phyloP scores from a whole-genome alignment of 2,113 vertebrate species.

The Dipodomys spectabilis region DNA sequence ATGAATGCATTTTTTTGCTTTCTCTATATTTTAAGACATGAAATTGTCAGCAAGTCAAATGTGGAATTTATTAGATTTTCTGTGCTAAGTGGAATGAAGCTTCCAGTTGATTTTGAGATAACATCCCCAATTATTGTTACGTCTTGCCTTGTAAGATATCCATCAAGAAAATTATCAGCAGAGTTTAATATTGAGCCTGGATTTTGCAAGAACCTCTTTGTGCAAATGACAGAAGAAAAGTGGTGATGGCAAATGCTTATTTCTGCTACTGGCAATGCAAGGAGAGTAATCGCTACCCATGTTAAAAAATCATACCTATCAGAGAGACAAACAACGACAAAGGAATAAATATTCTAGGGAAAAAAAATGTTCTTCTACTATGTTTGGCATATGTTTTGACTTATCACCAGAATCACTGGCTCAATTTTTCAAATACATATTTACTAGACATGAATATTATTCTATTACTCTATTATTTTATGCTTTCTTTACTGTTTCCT shows the following conservation, averaged over 20 bases:
- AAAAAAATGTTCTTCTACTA: conserved; percentile 31
- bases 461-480: background rate
- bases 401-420: background rate
- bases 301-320: background rate
- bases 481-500: background rate
- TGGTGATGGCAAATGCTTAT: background rate
- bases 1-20: background rate
- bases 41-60: conserved; percentile 38
- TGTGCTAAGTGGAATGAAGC: background rate
- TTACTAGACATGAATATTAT: background rate
- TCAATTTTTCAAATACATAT: conserved; percentile 21
- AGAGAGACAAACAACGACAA: background rate
- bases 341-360: background rate
- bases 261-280: background rate
- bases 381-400: background rate
- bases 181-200: conserved; percentile 22
- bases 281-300: background rate
- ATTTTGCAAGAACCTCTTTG: conserved; percentile 22
- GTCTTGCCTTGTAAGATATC: background rate
- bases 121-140: background rate
- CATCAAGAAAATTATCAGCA: background rate
- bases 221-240: background rate
- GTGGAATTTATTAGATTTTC: conserved; percentile 28
- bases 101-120: background rate
- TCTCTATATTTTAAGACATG: conserved; percentile 20